phyloP scores from a whole-genome alignment of 64 coral and sea anemone species.

The Pachyseris speciosa region DNA sequence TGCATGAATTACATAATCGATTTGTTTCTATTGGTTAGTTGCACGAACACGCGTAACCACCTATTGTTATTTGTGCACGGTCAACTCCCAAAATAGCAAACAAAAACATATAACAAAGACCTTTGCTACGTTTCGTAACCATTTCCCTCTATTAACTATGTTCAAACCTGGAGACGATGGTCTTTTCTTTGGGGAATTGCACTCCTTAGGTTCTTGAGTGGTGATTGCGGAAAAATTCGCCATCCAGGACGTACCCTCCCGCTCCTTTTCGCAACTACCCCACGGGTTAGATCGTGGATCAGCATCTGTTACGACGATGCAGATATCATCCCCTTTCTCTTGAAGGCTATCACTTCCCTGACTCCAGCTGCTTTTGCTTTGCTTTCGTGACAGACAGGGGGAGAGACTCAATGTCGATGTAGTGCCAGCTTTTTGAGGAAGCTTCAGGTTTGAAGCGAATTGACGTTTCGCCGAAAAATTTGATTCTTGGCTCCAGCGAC shows the following conservation, averaged over 20 bases:
- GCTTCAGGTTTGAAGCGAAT: not conserved
- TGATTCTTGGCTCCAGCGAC: slow-evolving; percentile 19
- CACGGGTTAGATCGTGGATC: not conserved
- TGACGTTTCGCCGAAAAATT: not conserved
- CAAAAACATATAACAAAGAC: no score
- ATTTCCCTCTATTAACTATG: not conserved
- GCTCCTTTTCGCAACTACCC: not conserved
- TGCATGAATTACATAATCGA: no score
- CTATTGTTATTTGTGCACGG: no score
- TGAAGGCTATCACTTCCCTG: not conserved
- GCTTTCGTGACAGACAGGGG: not conserved
- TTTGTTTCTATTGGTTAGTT: no score
- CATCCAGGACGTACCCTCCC: not conserved
- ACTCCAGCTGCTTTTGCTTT: slow-evolving; percentile 6
- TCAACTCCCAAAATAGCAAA: no score
- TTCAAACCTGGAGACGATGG: not conserved
- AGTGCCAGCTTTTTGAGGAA: not conserved
- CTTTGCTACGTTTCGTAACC: no score
- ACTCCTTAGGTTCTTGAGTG: not conserved
- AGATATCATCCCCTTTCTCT: slow-evolving; percentile 46
- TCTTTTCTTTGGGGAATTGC: not conserved
- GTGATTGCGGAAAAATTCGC: slow-evolving; percentile 1
- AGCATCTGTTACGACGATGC: slow-evolving; percentile 54
- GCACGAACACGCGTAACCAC: no score
- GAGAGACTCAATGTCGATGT: not conserved